Base-by-base conservation (phyloP, 2,797 vertebrate species). In the Micropoecilia bifurca region DNA sequence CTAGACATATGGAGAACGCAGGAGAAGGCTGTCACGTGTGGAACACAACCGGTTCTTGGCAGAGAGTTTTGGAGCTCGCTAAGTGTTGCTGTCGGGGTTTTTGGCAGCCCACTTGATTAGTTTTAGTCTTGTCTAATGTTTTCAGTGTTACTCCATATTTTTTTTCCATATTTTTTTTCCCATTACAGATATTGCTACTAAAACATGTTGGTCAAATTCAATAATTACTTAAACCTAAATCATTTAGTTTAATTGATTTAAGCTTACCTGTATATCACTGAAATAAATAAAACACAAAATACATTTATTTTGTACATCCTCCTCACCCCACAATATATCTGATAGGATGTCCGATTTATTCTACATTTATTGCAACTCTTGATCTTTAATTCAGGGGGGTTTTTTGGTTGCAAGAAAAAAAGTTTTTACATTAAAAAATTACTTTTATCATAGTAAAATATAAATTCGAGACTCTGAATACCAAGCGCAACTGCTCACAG, bases 401-500 rank as follows among this genome's bases (percentile, higher is more conserved):
- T 20, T 48, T 12, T 10, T 55, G 8, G 3, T 14, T 28, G 3
- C n/a, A 50, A 50, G n/a, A 50, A 55, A 55, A 4, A 5, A 14
- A 0, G 8, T 22, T 39, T 63, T 41, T 41, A 13, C 22, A 43
- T 43, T 0, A 25, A 25, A 69, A 43, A 63, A 69, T 41, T 41
- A 43, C 39, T 13, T 69, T 25, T 69, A 43, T n/a, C 25, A 25
- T 25, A 25, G 9, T 78, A 10, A 48, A 63, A 33, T 66, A 48
- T 45, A 87, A 76, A 80, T 46, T 4, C 4, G n/a, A 75, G 28
- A 25, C 61, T 85, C 30, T 76, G n/a, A 87, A 68, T 53, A 71
- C 16, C 71, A 77, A 80, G 75, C 3, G 2, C 46, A 71, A 45
- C 25, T 16, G 13, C 25, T 57, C 83, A 82, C 83, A 81, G 78